phyloP scores from a whole-genome alignment of 53 echinoderm and acorn worm species.

The Apostichopus leukothele region DNA sequence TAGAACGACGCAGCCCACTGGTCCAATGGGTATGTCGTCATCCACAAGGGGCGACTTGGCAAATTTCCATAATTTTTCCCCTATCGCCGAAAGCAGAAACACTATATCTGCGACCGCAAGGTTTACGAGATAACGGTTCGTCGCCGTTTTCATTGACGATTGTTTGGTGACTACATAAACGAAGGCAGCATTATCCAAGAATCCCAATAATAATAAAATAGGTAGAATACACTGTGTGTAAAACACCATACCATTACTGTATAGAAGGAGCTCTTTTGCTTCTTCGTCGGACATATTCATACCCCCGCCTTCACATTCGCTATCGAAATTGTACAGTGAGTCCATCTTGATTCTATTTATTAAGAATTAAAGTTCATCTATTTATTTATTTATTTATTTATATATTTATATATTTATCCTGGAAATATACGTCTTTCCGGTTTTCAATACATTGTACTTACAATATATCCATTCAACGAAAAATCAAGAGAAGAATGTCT shows the following conservation, averaged over 20 bases:
- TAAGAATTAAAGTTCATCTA: no score
- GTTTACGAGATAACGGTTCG: slow-evolving; percentile 84
- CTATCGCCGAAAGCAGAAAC: slow-evolving; percentile 75
- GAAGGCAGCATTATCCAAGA: slow-evolving; percentile 77
- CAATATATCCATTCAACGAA: no score
- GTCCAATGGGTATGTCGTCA: slow-evolving; percentile 65
- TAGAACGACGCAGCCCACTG: slow-evolving; percentile 66
- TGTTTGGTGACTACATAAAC: slow-evolving; percentile 78
- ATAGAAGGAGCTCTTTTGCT: background rate
- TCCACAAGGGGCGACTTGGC: slow-evolving; percentile 61
- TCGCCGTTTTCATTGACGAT: slow-evolving; percentile 81
- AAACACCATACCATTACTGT: slow-evolving; percentile 58
- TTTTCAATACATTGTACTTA: no score
- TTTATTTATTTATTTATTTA: no score
- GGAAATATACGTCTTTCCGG: no score
- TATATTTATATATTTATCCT: no score
- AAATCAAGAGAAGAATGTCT: no score
- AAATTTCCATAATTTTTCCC: slow-evolving; percentile 70
- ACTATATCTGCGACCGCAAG: slow-evolving; percentile 81
- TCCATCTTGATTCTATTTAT: no score
- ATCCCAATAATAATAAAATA: slow-evolving; percentile 63
- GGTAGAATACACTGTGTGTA: slow-evolving; percentile 69
- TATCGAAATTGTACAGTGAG: no score
- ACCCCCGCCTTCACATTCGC: background rate
- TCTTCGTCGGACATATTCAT: background rate